Evolutionary conservation across 2,113 vertebrate genomes (phyloP).

Genomic region (Pseudopodoces humilis): DNA sequence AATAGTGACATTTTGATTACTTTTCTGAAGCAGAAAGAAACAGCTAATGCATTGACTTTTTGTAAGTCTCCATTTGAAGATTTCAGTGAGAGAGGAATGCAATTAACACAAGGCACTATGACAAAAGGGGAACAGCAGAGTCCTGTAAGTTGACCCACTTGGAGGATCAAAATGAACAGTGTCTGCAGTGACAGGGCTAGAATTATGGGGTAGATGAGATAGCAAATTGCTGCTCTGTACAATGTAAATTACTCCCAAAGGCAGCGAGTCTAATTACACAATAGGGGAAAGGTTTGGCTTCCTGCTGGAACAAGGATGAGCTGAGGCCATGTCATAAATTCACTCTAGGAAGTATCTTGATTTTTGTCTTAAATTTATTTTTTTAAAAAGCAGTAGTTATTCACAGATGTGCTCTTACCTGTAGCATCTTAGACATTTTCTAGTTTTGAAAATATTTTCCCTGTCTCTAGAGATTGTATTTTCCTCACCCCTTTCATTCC

Average conservation of each 20-base stretch:
- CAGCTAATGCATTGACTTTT: constrained; percentile 66
- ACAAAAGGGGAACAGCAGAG: constrained; percentile 63
- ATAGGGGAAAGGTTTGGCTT: constrained; percentile 65
- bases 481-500: not conserved
- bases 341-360: constrained; percentile 24
- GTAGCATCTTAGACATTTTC: not conserved
- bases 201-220: constrained; percentile 73
- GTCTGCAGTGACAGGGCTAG: constrained; percentile 65
- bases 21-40: constrained; percentile 58
- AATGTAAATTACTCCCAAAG: constrained; percentile 56
- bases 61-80: constrained; percentile 67
- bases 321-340: constrained; percentile 58
- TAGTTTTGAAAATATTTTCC: not conserved
- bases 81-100: constrained; percentile 61
- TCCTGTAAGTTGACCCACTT: constrained; percentile 67
- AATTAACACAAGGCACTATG: constrained; percentile 66
- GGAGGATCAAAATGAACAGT: constrained; percentile 67
- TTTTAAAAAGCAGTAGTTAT: not conserved
- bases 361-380: not conserved
- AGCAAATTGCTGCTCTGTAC: constrained; percentile 68
- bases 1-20: constrained; percentile 27
- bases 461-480: not conserved
- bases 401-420: constrained; percentile 1
- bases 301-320: constrained; percentile 32
- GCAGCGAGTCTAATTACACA: constrained; percentile 64